phyloP scores from a whole-genome alignment of 2,113 vertebrate genomes.

The Pterocles gutturalis region DNA sequence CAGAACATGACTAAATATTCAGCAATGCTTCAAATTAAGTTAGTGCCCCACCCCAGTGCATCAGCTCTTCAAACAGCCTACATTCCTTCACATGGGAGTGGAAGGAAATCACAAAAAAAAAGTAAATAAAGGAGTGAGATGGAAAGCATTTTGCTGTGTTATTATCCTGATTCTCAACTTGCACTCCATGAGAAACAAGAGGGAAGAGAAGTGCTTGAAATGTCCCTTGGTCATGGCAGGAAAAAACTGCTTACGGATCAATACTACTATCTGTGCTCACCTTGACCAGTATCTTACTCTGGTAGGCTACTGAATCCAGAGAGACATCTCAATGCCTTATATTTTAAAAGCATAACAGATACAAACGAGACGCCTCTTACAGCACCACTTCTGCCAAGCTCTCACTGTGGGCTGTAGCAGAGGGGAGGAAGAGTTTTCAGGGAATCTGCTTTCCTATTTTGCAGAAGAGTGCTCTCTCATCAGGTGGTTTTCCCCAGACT shows the following conservation, averaged over 20 bases:
- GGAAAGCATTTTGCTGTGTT: conserved; percentile 64
- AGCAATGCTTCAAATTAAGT: conserved; percentile 64
- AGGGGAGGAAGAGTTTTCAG: background rate
- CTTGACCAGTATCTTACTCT: background rate
- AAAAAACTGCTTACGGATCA: background rate
- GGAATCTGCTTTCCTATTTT: background rate
- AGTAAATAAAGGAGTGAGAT: conserved; percentile 75
- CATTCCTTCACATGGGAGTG: conserved; percentile 73
- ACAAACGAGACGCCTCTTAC: accelerated
- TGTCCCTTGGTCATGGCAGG: background rate
- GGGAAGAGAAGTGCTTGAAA: background rate
- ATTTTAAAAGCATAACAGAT: background rate
- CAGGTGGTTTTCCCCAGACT: background rate
- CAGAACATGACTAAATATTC: conserved; percentile 71
- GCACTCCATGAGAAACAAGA: conserved; percentile 48
- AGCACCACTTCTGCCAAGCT: background rate
- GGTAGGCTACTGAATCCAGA: background rate
- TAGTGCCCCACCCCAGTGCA: conserved; percentile 63
- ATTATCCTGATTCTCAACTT: conserved; percentile 64
- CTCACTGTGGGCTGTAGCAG: background rate
- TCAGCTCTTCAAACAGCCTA: conserved; percentile 62
- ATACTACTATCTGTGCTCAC: background rate
- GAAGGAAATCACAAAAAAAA: conserved; percentile 73
- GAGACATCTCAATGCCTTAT: background rate
- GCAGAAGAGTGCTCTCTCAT: background rate